Percentiles rank a stretch among this genome's conserved stretches.
Evolutionary conservation across 2,888 invertebrate genomes (phyloP).

Genomic region (Blera fallax): DNA sequence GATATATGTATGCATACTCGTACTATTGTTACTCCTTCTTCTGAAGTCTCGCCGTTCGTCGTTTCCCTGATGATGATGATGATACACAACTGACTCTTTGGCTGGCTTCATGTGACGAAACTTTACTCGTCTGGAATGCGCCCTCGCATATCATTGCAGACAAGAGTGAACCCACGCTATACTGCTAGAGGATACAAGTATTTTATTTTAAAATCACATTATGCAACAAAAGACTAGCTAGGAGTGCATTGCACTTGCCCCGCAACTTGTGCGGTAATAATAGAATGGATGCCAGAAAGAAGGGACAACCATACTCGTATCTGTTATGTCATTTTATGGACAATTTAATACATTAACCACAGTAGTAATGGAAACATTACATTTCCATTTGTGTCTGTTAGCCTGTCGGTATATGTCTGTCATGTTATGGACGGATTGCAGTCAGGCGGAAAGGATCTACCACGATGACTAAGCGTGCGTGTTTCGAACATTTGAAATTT

Average conservation of each 20-base stretch:
- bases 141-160: background rate
- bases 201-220: conserved; percentile 44
- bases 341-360: conserved; percentile 49
- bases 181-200: conserved; percentile 16
- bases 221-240: conserved; percentile 35
- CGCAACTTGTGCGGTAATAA: background rate
- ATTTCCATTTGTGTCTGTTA: background rate
- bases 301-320: background rate
- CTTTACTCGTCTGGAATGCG: conserved; percentile 30
- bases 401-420: background rate
- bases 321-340: conserved; percentile 64
- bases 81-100: background rate
- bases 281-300: background rate
- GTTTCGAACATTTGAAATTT: background rate
- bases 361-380: background rate
- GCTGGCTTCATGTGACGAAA: conserved; percentile 2
- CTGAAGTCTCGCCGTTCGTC: conserved; percentile 2
- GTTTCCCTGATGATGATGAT: background rate
- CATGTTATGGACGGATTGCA: conserved; percentile 1
- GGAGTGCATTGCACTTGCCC: conserved; percentile 26
- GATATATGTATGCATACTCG: background rate
- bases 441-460: conserved; percentile 29
- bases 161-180: background rate
- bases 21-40: background rate
- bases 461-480: background rate